Evolutionary conservation across 1,140 invertebrate genomes (phyloP), one percentile per base, ranked within the genome.

Genomic region (Drosophila erecta): DNA sequence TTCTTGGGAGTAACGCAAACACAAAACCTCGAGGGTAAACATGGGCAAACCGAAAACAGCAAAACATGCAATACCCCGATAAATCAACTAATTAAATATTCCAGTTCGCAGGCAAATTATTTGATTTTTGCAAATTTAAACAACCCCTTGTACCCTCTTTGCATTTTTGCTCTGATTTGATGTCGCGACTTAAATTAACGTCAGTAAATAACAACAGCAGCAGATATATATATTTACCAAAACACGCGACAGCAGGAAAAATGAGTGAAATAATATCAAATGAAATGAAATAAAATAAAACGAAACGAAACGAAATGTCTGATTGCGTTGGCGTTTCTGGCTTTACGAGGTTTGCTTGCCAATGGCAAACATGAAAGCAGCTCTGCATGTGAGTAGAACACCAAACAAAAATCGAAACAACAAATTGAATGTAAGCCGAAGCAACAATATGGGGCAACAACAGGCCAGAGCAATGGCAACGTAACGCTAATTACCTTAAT

Each of bases 401-500:
- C 67, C 40, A 33, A 53, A 56, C 50, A 69, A 40, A 49, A 37
- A 49, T 38, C 37, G 33, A 22, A 40, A 41, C 37, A 24, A 35
- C 40, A 41, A 37, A 57, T 17, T 37, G 43, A 74, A 56, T 49
- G 30, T 33, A 22, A 65, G 22, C 44, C 51, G 60, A 46, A 59
- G 20, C 27, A 64, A 55, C 71, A 64, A 49, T 22, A 57, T 58
- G 53, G 22, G 59, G 35, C 33, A 65, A n/a, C 59, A 54, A 58
- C 41, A 57, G 67, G 64, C 41, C 57, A 43, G 40, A 74, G 49
- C 50, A 70, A 43, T 43, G 64, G 74, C 50, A 70, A 77, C 79
- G 84, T 79, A 73, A 62, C 71, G 79, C 84, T 89, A 87, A 87
- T 87, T 87, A 87, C 79, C 60, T 57, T 87, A 87, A 87, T 87